phyloP scores from a whole-genome alignment of 2,797 vertebrate species.

The Cuniculus paca region DNA sequence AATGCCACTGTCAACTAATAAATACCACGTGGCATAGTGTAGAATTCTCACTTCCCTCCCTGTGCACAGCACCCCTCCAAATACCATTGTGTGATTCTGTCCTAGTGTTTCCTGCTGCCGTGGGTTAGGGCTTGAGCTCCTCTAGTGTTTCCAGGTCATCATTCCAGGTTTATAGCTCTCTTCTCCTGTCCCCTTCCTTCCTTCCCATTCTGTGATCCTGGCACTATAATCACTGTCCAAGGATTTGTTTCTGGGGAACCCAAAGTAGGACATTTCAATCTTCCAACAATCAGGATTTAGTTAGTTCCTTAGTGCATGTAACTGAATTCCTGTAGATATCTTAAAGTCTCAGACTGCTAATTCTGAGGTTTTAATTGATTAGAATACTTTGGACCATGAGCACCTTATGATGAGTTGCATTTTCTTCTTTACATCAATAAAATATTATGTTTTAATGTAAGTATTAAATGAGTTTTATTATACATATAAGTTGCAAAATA shows the following conservation, averaged over 20 bases:
- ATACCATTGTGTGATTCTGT: fast-evolving
- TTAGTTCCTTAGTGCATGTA: not conserved
- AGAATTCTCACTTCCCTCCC: no score
- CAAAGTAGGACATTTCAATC: not conserved
- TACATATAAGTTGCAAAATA: conserved; percentile 31
- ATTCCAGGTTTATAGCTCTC: not conserved
- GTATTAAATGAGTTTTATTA: not conserved
- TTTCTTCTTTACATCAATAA: not conserved
- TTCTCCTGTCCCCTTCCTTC: not conserved
- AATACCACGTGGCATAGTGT: no score
- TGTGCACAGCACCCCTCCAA: not conserved
- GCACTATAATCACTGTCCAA: not conserved
- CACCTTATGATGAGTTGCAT: not conserved
- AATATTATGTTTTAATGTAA: not conserved
- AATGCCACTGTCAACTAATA: not conserved
- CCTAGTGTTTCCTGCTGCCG: not conserved
- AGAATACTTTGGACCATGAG: not conserved
- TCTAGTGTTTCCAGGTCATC: not conserved
- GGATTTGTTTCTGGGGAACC: not conserved
- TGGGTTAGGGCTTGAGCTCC: not conserved
- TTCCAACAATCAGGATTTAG: not conserved
- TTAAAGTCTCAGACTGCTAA: not conserved
- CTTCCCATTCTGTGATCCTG: not conserved
- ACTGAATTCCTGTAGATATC: fast-evolving
- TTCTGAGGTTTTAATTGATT: not conserved